Conservation (phyloP, 2,113 vertebrate genomes). For the Sisor rabdophorus region DNA sequence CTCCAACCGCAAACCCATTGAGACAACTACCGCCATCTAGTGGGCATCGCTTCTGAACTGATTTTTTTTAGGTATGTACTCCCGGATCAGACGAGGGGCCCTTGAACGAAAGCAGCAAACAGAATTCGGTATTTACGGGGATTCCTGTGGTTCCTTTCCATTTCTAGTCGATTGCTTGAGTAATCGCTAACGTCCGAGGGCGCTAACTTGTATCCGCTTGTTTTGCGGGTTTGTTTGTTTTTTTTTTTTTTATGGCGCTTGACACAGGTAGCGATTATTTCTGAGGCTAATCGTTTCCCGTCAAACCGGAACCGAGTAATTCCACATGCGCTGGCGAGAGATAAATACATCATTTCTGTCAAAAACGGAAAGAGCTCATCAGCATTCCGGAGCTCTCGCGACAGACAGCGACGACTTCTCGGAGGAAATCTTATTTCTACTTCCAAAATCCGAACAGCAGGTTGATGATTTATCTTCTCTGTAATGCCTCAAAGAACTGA, state of each 20-base stretch:
- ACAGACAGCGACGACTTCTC: slow-evolving; percentile 34
- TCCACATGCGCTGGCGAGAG: neutral
- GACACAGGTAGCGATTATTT: slow-evolving; percentile 30
- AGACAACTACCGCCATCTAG: slow-evolving; percentile 48
- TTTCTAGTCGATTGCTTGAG: neutral
- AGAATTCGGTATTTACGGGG: neutral
- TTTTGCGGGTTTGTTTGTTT: no score
- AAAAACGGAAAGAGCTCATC: slow-evolving; percentile 28
- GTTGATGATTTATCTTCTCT: slow-evolving; percentile 31
- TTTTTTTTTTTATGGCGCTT: neutral
- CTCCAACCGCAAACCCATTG: neutral
- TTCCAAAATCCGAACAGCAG: slow-evolving; percentile 9
- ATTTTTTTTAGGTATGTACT: neutral
- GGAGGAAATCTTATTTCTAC: slow-evolving; percentile 34
- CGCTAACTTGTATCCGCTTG: slow-evolving; percentile 28
- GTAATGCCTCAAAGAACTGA: slow-evolving; percentile 26
- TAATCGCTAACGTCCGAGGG: neutral
- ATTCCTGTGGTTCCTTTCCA: neutral
- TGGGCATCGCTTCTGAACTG: neutral
- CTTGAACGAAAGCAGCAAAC: neutral
- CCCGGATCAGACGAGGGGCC: neutral
- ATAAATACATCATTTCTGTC: slow-evolving; percentile 37
- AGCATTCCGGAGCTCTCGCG: slow-evolving; percentile 26
- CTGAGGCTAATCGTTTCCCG: slow-evolving; percentile 24
- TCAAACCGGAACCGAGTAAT: slow-evolving; percentile 22